Evolutionary conservation across 2,113 vertebrate genomes (phyloP).

Genomic region (Malurus alboscapulatus): DNA sequence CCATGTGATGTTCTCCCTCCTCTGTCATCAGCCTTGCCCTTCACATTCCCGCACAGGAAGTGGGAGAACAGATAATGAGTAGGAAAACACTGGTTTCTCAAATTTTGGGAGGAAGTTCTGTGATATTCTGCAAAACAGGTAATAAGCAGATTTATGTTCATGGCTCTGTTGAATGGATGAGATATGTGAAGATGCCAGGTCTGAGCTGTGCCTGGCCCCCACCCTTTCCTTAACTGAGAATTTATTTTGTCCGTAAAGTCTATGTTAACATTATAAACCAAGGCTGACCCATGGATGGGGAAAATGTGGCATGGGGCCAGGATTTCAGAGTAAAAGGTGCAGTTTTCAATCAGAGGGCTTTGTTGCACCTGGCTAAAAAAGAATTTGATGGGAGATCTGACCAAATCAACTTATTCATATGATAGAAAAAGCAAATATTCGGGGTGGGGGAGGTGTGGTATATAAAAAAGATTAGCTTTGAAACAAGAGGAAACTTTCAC

Average conservation of each 20-base stretch:
- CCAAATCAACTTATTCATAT: not conserved
- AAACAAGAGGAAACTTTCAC: not conserved
- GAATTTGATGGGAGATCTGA: not conserved
- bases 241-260: not conserved
- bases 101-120: not conserved
- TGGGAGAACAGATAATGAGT: not conserved
- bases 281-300: not conserved
- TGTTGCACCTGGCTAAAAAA: not conserved
- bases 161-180: not conserved
- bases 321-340: not conserved
- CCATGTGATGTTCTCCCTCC: not conserved
- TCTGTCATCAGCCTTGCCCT: not conserved
- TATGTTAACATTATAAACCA: not conserved
- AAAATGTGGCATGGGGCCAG: not conserved
- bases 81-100: not conserved
- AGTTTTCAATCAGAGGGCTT: not conserved
- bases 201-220: not conserved
- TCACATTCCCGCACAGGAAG: not conserved
- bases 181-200: not conserved
- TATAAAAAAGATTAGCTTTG: not conserved
- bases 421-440: not conserved
- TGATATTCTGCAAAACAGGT: not conserved
- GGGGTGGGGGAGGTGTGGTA: accelerated
- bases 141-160: not conserved
- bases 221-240: not conserved